Evolutionary conservation across 2,113 vertebrate species (phyloP), one percentile per base, ranked within the genome.

Genomic region (Zosterops pallidus): DNA sequence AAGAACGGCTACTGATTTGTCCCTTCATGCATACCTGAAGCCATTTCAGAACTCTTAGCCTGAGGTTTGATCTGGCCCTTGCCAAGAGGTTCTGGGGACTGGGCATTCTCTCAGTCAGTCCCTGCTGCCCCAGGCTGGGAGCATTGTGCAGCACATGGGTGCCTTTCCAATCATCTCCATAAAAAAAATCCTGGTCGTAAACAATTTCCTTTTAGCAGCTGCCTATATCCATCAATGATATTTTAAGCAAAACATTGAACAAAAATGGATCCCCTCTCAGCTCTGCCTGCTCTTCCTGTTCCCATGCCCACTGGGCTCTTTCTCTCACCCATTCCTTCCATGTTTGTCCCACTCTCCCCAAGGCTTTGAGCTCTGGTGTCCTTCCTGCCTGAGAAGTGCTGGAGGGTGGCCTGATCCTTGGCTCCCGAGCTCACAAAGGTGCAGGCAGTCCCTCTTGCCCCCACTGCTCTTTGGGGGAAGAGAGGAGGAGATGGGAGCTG

Each of bases 161-260:
- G 6, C 4, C 12, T 14, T 17, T 8, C 5, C 37, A 14, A 9
- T 28, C 26, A 24, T 49, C 37, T 63, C 31, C 2, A 0, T 52
- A 11, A 57, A 52, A 46, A 12, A 7, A 4, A 42, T 52, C 29
- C 11, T 0, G 0, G 9, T 44, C 0, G 0, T 0, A 4, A 12
- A 18, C 57, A 11, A 24, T 29, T 71, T 71, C 12, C 16, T 71
- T 75, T 56, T 8, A 37, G 42, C 0, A 0, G 47, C 11, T 83
- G 62, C 19, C 68, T 89, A 24, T 57, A 25, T 39, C 89, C 52
- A 35, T 57, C 13, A 20, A 1, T 10, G 18, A 25, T 33, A 47
- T n/a, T 62, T 62, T 57, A 71, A 33, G 24, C 11, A 19, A 57
- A 83, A 46, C 19, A 12, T 12, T 46, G 14, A 67, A 37, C 28